Evolutionary conservation across 2,888 invertebrate species (phyloP).

Genomic region (Dynastes maya): DNA sequence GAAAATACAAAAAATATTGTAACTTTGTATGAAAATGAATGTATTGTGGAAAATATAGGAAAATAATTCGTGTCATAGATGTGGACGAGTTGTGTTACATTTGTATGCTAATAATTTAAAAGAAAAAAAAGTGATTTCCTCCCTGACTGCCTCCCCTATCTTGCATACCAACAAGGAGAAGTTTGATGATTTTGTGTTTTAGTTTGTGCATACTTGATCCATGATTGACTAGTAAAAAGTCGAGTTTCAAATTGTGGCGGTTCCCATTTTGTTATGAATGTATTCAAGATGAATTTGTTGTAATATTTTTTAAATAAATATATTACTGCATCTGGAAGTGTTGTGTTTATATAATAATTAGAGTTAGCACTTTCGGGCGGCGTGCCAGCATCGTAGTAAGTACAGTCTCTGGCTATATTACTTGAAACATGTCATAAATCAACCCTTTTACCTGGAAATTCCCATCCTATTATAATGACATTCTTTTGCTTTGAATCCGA

Average conservation of each 20-base stretch:
- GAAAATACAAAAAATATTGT: slow-evolving; percentile 22
- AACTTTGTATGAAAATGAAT: slow-evolving; percentile 22
- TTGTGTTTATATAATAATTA: not conserved
- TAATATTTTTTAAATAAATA: slow-evolving; percentile 36
- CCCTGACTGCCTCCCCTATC: slow-evolving; percentile 21
- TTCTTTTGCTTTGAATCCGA: too few relatives aligned
- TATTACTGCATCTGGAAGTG: slow-evolving; percentile 12
- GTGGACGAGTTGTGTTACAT: slow-evolving; percentile 1
- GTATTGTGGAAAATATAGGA: slow-evolving; percentile 13
- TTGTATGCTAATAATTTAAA: slow-evolving; percentile 9
- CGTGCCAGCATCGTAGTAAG: too few relatives aligned
- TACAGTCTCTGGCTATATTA: too few relatives aligned
- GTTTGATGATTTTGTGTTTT: not conserved
- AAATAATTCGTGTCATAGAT: slow-evolving; percentile 13
- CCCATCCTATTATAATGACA: too few relatives aligned
- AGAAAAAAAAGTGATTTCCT: slow-evolving; percentile 9
- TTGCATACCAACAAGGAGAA: slow-evolving; percentile 1
- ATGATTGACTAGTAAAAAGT: slow-evolving; percentile 3
- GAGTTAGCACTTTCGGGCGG: too few relatives aligned
- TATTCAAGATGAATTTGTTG: slow-evolving; percentile 36
- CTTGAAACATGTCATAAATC: too few relatives aligned
- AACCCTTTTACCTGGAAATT: too few relatives aligned
- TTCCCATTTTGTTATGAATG: slow-evolving; percentile 10
- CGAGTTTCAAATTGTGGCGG: slow-evolving; percentile 11
- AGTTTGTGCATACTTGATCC: not conserved